phyloP scores from a whole-genome alignment of 2,113 vertebrate species.

The Phalacrocorax aristotelis region DNA sequence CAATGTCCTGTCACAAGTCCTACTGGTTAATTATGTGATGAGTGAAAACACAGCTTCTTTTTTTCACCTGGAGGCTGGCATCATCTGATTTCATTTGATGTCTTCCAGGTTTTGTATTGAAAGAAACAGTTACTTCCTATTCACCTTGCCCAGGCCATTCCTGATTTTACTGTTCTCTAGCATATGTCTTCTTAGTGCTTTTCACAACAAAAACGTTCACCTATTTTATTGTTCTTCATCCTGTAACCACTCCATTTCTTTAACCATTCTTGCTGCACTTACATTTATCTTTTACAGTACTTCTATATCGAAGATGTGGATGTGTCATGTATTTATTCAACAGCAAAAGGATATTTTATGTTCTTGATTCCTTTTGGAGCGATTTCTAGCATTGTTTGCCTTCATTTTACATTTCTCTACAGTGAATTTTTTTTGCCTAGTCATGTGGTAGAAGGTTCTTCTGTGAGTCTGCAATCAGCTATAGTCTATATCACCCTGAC shows the following conservation, averaged over 20 bases:
- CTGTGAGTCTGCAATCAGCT: neutral
- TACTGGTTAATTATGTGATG: neutral
- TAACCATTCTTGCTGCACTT: neutral
- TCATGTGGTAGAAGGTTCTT: neutral
- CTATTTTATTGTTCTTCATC: neutral
- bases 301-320: neutral
- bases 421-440: neutral
- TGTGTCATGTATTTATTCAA: neutral
- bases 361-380: neutral
- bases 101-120: neutral
- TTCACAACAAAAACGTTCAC: neutral
- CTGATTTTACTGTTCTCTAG: neutral
- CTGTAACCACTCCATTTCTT: neutral
- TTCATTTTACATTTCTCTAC: neutral
- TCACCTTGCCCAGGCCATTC: neutral
- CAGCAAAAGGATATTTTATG: neutral
- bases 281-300: neutral
- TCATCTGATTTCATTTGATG: neutral
- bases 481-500: neutral
- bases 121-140: neutral
- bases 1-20: neutral
- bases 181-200: neutral
- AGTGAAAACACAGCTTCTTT: neutral
- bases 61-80: neutral
- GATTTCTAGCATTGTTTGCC: neutral